phyloP scores from a whole-genome alignment of 35 echinoderm and acorn worm genomes.

The Ptychodera flava region DNA sequence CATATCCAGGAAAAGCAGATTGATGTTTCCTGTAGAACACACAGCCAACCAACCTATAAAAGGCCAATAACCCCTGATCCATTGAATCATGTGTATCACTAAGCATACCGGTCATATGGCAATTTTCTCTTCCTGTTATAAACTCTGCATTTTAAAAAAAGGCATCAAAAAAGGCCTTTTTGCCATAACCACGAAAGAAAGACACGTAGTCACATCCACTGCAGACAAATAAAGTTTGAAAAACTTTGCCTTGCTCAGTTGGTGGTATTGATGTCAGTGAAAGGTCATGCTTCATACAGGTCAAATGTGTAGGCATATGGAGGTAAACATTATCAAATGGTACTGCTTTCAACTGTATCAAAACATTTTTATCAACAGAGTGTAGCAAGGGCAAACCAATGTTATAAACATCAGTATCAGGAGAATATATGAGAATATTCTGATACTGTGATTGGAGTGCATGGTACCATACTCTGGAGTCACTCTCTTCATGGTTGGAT shows the following conservation, averaged over 20 bases:
- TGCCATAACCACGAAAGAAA: neutral
- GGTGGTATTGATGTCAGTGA: neutral
- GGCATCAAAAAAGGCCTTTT: neutral
- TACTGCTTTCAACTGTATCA: too few relatives aligned
- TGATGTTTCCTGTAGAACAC: constrained; percentile 26
- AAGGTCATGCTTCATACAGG: neutral
- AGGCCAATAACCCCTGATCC: constrained; percentile 6
- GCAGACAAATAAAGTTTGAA: constrained; percentile 2
- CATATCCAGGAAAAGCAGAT: constrained; percentile 10
- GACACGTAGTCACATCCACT: constrained; percentile 15
- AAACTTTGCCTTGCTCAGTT: neutral
- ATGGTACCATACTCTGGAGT: too few relatives aligned
- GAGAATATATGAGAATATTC: too few relatives aligned
- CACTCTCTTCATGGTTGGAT: too few relatives aligned
- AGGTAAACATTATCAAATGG: neutral
- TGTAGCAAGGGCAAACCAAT: too few relatives aligned
- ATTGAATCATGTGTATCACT: constrained; percentile 1
- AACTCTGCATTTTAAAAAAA: constrained; percentile 2
- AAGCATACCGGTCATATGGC: neutral
- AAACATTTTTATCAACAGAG: too few relatives aligned
- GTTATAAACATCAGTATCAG: too few relatives aligned
- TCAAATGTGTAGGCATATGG: neutral
- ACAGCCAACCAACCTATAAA: constrained; percentile 30
- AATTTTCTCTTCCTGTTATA: neutral
- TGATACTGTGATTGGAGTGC: too few relatives aligned